These are phyloP conservation scores for Paracyclopina nana DNA, from an alignment of 1,140 invertebrate species.

Conservation along the genomic window DNA sequence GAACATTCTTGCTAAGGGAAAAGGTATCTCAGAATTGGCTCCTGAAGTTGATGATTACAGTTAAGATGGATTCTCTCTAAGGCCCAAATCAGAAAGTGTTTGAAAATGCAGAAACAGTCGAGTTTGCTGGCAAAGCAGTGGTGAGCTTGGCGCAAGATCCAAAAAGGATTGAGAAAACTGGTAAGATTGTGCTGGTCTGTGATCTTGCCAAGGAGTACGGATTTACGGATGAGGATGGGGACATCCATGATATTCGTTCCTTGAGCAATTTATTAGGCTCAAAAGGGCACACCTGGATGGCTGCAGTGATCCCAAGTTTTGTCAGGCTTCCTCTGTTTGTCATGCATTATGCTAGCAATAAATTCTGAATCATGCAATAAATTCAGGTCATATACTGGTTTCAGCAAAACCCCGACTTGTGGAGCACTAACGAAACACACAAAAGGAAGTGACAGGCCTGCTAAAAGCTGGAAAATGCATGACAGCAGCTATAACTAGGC, in stretches of 20 bases:
- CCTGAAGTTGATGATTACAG: too few relatives aligned
- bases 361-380: too few relatives aligned
- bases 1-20: not conserved
- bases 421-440: too few relatives aligned
- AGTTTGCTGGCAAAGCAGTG: conserved; percentile 8
- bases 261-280: not conserved
- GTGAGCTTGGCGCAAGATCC: not conserved
- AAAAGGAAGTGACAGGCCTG: too few relatives aligned
- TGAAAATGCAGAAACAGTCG: conserved; percentile 11
- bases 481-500: too few relatives aligned
- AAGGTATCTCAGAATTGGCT: too few relatives aligned
- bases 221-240: conserved; percentile 4
- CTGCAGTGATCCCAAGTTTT: not conserved
- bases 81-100: not conserved
- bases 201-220: conserved; percentile 9
- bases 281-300: not conserved
- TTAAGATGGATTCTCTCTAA: not conserved
- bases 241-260: not conserved
- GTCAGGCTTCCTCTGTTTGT: not conserved
- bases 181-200: not conserved
- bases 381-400: too few relatives aligned
- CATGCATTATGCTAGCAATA: too few relatives aligned
- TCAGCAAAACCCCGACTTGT: too few relatives aligned
- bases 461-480: too few relatives aligned
- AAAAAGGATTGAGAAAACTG: not conserved